Evolutionary conservation across 2,113 vertebrate species (phyloP), one percentile per base, ranked within the genome.

Genomic region (Eolophus roseicapilla): DNA sequence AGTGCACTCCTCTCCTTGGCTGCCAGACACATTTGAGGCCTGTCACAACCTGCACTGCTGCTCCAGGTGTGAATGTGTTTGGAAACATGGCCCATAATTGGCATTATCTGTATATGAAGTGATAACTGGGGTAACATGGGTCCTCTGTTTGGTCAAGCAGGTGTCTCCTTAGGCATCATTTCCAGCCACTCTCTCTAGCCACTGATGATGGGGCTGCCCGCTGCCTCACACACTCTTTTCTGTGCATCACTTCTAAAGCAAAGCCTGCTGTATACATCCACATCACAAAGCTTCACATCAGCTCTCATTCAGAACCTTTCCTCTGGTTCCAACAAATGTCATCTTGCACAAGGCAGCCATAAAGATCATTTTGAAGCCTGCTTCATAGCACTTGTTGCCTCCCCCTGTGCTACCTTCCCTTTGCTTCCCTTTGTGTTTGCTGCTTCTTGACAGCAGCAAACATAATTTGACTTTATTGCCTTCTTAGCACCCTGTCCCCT

Each of bases 251-350:
- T 64, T 73, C 76, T 39, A 15, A 82, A 92, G 23, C 25, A 60
- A 50, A 69, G 24, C 49, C 63, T 33, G 11, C 33, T 9, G 2
- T 2, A 16, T 14, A n/a, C 1, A 3, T 27, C 35, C 17, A 10
- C 9, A 6, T 5, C 47, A 91, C 33, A 81, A 80, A 73, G 53
- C 59, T 73, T 60, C 44, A 33, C 13, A 16, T 24, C 28, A 27
- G 49, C 0, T 0, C 73, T 77, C 10, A 0, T 23, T 64, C 33
- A 74, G 44, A 31, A 24, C 33, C 53, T 69, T 80, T 55, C 10
- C 39, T 47, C 41, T 31, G n/a, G n/a, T 49, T 92, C 63, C n/a
- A 46, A 59, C 13, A 59, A 68, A 76, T 0, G 4, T 10, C n/a
- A 49, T n/a, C 31, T 43, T 20, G 21, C 27, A 33, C 39, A 73